phyloP scores from a whole-genome alignment of 2,113 vertebrate species.

The Poeciliopsis occidentalis region DNA sequence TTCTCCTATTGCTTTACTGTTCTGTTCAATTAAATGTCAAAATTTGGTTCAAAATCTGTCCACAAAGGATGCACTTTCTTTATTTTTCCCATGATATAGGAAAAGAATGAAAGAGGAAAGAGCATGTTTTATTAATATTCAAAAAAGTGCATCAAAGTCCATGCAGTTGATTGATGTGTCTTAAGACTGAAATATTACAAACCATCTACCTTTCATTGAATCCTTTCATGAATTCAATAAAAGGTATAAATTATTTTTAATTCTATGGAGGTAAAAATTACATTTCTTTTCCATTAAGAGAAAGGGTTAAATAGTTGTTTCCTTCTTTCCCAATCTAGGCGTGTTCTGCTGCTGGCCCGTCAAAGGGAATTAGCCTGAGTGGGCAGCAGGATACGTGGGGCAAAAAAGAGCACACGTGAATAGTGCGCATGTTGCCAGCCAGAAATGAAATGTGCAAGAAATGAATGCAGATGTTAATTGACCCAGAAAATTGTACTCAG shows the following conservation, averaged over 20 bases:
- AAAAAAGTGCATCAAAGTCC: background rate
- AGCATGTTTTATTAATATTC: background rate
- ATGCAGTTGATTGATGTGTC: background rate
- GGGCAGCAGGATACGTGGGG: conserved; percentile 15
- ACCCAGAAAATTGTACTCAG: background rate
- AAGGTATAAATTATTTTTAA: background rate
- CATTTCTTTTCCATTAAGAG: conserved; percentile 11
- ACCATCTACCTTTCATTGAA: too few relatives aligned
- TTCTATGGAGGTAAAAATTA: background rate
- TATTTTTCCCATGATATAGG: too few relatives aligned
- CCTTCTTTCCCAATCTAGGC: conserved; percentile 20
- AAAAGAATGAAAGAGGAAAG: background rate
- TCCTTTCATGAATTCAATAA: background rate
- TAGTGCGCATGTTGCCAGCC: background rate
- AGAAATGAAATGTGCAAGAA: conserved; percentile 8
- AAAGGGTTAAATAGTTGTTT: background rate
- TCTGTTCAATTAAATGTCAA: background rate
- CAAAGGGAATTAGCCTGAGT: conserved; percentile 45
- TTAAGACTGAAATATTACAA: background rate
- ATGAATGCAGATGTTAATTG: background rate
- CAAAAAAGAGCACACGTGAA: background rate
- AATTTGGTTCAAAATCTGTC: too few relatives aligned
- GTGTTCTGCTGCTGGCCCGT: conserved; percentile 28
- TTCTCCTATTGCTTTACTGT: background rate
- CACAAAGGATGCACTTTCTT: too few relatives aligned